Evolutionary conservation across 2,113 vertebrate genomes (phyloP).

Genomic region (Herpetotheres cachinnans): DNA sequence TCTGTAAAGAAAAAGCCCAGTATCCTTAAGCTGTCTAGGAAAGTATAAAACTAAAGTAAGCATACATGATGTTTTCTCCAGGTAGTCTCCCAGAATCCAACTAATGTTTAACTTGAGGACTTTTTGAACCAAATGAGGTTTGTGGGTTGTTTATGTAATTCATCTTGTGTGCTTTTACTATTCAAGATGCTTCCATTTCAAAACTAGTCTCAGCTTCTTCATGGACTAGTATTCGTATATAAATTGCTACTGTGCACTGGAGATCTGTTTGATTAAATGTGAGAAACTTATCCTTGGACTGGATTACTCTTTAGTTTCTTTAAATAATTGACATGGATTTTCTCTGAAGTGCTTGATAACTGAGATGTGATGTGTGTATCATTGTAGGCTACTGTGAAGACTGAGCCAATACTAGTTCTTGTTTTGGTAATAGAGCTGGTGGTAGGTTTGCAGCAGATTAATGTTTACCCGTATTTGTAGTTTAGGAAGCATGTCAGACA

Average conservation of each 20-base stretch:
- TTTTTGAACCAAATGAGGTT: not conserved
- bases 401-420: not conserved
- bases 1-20: not conserved
- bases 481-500: not conserved
- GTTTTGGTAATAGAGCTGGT: not conserved
- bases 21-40: not conserved
- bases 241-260: not conserved
- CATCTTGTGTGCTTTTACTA: not conserved
- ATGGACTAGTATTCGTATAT: not conserved
- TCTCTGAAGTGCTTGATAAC: not conserved
- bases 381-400: not conserved
- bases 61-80: not conserved
- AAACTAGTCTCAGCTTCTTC: not conserved
- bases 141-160: not conserved
- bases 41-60: not conserved
- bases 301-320: constrained; percentile 45
- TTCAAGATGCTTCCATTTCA: not conserved
- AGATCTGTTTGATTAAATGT: constrained; percentile 20
- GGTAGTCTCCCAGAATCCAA: not conserved
- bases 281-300: constrained; percentile 13
- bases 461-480: not conserved
- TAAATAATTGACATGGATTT: constrained; percentile 38
- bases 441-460: not conserved
- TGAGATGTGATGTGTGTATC: not conserved
- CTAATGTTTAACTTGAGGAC: not conserved